A percentile compares a stretch with the other conserved stretches of the same genome.
Conservation (phyloP, 2,113 vertebrate genomes). For the Brachypteracias leptosomus region DNA sequence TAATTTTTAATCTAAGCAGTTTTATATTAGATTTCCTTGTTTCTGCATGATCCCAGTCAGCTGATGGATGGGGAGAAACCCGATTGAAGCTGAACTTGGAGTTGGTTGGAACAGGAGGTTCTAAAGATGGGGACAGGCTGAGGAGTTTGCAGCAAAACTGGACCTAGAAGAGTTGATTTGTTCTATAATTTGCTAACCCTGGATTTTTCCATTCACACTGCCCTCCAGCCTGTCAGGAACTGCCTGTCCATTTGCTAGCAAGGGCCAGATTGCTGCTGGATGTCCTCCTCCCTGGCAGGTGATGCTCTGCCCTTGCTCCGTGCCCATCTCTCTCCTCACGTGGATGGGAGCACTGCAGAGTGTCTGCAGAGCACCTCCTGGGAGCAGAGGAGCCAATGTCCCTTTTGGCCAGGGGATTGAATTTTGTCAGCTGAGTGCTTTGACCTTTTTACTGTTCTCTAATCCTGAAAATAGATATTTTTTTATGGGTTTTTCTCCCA, state of each 20-base stretch:
- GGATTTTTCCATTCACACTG: background rate
- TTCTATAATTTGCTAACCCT: background rate
- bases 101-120: background rate
- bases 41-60: background rate
- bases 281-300: background rate
- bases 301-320: background rate
- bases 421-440: background rate
- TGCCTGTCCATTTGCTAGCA: background rate
- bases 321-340: fast-evolving
- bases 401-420: background rate
- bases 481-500: background rate
- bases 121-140: background rate
- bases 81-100: fast-evolving
- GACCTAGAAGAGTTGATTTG: background rate
- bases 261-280: background rate
- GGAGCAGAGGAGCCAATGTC: background rate
- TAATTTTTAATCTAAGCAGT: no score
- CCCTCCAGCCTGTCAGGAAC: fast-evolving
- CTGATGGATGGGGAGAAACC: background rate
- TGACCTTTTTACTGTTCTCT: conserved; percentile 29
- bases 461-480: background rate
- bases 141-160: background rate
- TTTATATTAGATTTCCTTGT: background rate
- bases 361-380: background rate
- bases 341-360: fast-evolving